These are phyloP conservation scores for Hylomyscus alleni DNA, from an alignment of 2,797 vertebrate genomes.

Conservation along the genomic window DNA sequence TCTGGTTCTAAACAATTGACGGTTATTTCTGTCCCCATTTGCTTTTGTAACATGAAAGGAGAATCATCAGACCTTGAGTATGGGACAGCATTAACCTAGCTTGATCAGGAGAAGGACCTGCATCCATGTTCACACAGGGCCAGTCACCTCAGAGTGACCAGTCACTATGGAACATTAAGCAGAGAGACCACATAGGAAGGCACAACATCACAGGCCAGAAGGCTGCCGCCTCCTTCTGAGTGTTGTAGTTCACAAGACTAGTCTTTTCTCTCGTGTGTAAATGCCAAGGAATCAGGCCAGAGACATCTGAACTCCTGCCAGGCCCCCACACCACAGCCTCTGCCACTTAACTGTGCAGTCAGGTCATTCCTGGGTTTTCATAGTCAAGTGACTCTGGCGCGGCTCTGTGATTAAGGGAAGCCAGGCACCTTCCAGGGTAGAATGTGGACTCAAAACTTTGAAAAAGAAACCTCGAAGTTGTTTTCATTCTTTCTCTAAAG, in stretches of 20 bases:
- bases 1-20: conserved; percentile 74
- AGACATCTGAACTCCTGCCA: not conserved
- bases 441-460: not conserved
- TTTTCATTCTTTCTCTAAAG: conserved; percentile 42
- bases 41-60: conserved; percentile 79
- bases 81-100: not conserved
- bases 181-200: not conserved
- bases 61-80: conserved; percentile 53
- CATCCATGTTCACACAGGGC: not conserved
- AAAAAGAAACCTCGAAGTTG: conserved; percentile 22
- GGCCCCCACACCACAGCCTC: not conserved
- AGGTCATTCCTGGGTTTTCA: not conserved
- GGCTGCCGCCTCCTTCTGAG: not conserved
- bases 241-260: not conserved
- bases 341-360: not conserved
- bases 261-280: not conserved
- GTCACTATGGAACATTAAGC: not conserved
- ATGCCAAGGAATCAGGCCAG: not conserved
- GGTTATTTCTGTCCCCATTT: conserved; percentile 82
- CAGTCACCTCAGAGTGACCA: not conserved
- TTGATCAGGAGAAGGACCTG: conserved; percentile 51
- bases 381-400: not conserved
- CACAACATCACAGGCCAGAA: accelerated
- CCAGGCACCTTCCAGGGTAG: conserved; percentile 23
- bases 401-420: not conserved